Percentiles rank a stretch among this genome's conserved stretches.
Evolutionary conservation across 2,888 invertebrate species (phyloP).

Genomic region (Chalcosyrphus nemorum): DNA sequence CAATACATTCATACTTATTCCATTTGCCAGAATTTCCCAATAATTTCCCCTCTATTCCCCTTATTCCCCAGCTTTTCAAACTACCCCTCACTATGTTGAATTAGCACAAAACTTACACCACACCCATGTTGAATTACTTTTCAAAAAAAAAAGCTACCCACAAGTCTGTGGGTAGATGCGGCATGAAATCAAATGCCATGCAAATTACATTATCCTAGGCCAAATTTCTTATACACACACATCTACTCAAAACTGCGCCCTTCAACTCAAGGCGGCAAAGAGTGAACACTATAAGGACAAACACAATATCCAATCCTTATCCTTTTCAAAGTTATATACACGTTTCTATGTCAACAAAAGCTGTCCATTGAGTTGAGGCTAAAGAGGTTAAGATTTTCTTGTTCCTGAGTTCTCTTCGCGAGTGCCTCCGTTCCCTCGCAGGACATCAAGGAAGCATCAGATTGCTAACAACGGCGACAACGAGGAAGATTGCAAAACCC

Average conservation of each 20-base stretch:
- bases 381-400: background rate
- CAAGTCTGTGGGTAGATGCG: conserved; percentile 49
- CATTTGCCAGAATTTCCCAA: background rate
- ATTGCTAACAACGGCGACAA: background rate
- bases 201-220: conserved; percentile 57
- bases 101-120: conserved; percentile 9
- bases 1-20: background rate
- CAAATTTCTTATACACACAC: conserved; percentile 31
- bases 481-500: background rate
- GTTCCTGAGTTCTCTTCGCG: background rate
- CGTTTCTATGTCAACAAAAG: background rate
- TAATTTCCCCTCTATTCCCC: conserved; percentile 14
- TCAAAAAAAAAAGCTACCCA: conserved; percentile 33
- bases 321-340: background rate
- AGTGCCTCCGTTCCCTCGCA: background rate
- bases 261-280: background rate
- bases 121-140: conserved; percentile 13
- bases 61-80: background rate
- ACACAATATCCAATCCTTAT: conserved; percentile 21
- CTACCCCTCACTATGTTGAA: background rate
- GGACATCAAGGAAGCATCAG: background rate
- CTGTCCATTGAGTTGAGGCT: background rate
- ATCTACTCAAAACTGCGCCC: conserved; percentile 21
- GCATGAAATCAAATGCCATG: conserved; percentile 46
- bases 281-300: conserved; percentile 33